These are phyloP conservation scores for Poliocrania exsul DNA, from an alignment of 2,797 vertebrate species.

Conservation along the genomic window DNA sequence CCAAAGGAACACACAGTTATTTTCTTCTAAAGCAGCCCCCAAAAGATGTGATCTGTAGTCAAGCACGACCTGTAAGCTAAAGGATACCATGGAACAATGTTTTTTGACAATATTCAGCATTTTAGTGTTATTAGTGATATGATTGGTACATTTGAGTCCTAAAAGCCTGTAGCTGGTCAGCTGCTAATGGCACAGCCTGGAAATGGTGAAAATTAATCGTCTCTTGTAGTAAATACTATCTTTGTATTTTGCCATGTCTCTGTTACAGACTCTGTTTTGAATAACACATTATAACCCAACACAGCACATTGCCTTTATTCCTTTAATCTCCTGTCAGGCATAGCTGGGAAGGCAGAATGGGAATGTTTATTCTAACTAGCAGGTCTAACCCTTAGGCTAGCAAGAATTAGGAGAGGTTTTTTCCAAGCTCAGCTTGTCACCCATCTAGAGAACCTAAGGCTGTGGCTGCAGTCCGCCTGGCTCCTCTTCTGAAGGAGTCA, in stretches of 20 bases:
- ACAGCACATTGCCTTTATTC: neutral
- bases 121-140: neutral
- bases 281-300: neutral
- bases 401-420: neutral
- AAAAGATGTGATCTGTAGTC: neutral
- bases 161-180: neutral
- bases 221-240: neutral
- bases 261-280: neutral
- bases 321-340: neutral
- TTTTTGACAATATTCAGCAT: neutral
- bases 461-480: rapidly evolving
- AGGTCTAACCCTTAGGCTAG: neutral
- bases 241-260: neutral
- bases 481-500: neutral
- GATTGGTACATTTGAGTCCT: rapidly evolving
- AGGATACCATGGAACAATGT: rapidly evolving
- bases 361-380: neutral
- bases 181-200: neutral
- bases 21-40: neutral
- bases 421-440: neutral
- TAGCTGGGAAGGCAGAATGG: neutral
- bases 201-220: neutral
- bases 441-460: neutral
- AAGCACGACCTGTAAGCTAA: rapidly evolving
- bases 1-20: neutral